Base-by-base conservation (phyloP, 1,140 invertebrate genomes). In the Meloidogyne hapla region DNA sequence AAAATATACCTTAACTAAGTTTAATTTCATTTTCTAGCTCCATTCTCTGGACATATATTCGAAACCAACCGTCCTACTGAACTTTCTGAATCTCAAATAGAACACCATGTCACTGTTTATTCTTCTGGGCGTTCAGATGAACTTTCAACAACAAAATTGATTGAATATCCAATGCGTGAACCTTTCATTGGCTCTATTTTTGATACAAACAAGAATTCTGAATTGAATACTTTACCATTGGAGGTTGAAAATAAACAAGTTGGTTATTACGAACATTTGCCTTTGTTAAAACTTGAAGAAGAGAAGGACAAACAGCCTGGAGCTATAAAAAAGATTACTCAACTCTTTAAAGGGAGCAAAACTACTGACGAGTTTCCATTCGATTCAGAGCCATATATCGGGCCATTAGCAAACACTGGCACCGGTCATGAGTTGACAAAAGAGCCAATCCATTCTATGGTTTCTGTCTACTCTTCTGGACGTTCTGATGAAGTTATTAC, bases 401-500 rank as follows among this genome's bases (percentile, higher is more conserved):
- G 77, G 18, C 33, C 23, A 23, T 18, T 72, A 28, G 13, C 15
- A 62, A 38, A 74, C 9, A 79, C 77, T n/a, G 13, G 12, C 6
- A 69, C 15, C 8, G 21, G 18, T 40, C 8, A 61, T 45, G 77
- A 79, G 10, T 26, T 78, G 6, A n/a, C 18, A 13, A 33, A 28
- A 9, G 25, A 76, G 12, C 65, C 75, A 13, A 25, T 79, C 25
- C 21, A 79, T n/a, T 18, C 26, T 10, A 26, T 66, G 21, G 77
- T 79, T 2, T 42, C 21, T 25, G 68, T 79, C 18, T 79, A 79
- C 61, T 65, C 48, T 40, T 26, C 65, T 13, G 76, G 77, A 56
- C 81, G 77, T 74, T 79, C 65, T 64, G 77, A 79, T 73, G 77
- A 78, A 21, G 67, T 21, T 56, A 5, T 9, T 6, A 21, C 62